Conservation (phyloP, 2,797 vertebrate species). For the Propithecus deckenii region DNA sequence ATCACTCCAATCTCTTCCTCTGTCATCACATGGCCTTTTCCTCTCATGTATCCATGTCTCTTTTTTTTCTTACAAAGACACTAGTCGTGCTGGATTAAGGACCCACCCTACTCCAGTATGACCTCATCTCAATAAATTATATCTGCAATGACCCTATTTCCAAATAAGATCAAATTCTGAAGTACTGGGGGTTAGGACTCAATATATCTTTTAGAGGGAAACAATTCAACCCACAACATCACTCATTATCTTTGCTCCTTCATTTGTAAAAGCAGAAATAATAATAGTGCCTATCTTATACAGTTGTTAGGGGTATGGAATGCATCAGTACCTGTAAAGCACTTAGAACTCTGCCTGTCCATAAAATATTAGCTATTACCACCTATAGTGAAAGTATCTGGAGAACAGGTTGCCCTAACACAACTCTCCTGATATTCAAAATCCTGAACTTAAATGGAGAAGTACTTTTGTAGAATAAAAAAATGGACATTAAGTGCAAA, state of each 20-base stretch:
- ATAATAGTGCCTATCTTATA: neutral
- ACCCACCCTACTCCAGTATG: neutral
- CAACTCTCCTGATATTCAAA: neutral
- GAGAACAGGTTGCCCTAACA: neutral
- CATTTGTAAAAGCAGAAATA: neutral
- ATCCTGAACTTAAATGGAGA: neutral
- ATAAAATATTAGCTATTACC: neutral
- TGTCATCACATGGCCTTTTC: neutral
- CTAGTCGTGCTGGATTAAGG: neutral
- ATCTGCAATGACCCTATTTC: neutral
- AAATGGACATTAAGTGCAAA: neutral
- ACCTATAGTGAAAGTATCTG: neutral
- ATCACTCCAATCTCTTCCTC: neutral
- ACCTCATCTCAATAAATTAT: neutral
- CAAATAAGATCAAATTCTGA: neutral
- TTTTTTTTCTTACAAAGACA: neutral
- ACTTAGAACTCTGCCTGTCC: neutral
- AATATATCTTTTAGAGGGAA: neutral
- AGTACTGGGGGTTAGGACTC: neutral
- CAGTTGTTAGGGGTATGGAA: neutral
- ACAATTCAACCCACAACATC: neutral
- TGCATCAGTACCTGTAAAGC: neutral
- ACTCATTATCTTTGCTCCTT: neutral
- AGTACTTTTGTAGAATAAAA: neutral
- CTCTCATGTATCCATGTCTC: neutral